These are phyloP conservation scores for Hyla sarda DNA, from an alignment of 2,113 vertebrate genomes.

Conservation along the genomic window DNA sequence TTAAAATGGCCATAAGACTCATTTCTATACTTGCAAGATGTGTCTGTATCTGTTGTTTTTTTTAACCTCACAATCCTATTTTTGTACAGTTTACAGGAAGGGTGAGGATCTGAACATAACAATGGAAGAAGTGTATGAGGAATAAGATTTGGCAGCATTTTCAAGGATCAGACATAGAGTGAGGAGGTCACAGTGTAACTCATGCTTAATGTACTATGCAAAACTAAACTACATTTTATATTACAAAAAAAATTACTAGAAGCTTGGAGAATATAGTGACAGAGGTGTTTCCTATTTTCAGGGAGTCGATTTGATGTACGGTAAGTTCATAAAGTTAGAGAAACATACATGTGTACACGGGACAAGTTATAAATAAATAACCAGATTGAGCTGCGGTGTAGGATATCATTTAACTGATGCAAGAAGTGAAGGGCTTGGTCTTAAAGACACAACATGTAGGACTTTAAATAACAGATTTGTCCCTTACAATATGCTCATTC, in stretches of 20 bases:
- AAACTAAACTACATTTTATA: not conserved
- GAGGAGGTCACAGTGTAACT: not conserved
- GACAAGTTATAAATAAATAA: not conserved
- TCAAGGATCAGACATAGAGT: not conserved
- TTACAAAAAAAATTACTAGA: not conserved
- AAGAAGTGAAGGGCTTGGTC: not conserved
- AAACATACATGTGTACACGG: no score
- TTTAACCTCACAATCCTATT: not conserved
- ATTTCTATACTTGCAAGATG: not conserved
- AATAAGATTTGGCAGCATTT: not conserved
- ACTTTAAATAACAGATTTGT: not conserved
- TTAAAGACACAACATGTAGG: not conserved
- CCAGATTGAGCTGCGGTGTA: not conserved
- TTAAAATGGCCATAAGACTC: not conserved
- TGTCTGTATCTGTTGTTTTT: not conserved
- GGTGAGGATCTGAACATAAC: not conserved
- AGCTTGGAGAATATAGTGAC: not conserved
- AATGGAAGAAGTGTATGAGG: not conserved
- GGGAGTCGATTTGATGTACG: not conserved
- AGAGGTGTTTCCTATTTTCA: not conserved
- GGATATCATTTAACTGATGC: not conserved
- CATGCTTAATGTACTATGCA: not conserved
- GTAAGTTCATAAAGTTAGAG: not conserved
- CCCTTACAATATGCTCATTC: not conserved
- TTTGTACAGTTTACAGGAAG: conserved; percentile 9